Conservation (phyloP, 2,888 invertebrate genomes). For the Morpho helenor region DNA sequence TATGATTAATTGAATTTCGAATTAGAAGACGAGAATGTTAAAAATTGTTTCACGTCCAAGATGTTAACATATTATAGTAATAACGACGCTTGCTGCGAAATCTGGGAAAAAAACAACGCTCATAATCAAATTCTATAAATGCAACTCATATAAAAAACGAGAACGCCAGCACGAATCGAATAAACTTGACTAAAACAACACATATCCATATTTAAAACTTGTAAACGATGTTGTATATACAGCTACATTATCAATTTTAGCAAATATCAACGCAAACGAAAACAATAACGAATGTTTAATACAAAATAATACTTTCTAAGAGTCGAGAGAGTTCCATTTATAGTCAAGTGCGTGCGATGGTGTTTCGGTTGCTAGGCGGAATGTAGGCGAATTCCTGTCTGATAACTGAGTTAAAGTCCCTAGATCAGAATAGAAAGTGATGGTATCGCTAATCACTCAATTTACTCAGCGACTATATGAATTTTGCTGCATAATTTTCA, state of each 20-base stretch:
- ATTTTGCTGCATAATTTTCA: constrained; percentile 79
- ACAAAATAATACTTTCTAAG: constrained; percentile 64
- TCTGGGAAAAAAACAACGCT: constrained; percentile 20
- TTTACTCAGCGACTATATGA: constrained; percentile 53
- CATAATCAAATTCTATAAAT: constrained; percentile 23
- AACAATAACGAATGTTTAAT: constrained; percentile 35
- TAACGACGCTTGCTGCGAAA: constrained; percentile 19
- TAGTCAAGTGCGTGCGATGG: constrained; percentile 50
- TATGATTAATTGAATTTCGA: not conserved
- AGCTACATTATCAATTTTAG: constrained; percentile 26
- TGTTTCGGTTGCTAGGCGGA: constrained; percentile 57
- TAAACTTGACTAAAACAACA: constrained; percentile 1
- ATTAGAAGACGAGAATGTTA: constrained; percentile 9
- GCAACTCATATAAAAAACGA: constrained; percentile 8
- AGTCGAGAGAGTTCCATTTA: constrained; percentile 68
- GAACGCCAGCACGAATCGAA: constrained; percentile 2
- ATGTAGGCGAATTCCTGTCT: constrained; percentile 33
- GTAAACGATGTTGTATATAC: constrained; percentile 14
- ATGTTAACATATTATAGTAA: not conserved
- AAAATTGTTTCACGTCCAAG: constrained; percentile 6
- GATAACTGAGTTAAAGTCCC: constrained; percentile 27
- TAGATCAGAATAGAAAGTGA: constrained; percentile 50
- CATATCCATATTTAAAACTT: constrained; percentile 4
- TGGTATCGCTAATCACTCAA: constrained; percentile 45
- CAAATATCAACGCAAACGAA: constrained; percentile 22